Conservation (phyloP, 2,113 vertebrate genomes). For the Mugil cephalus region DNA sequence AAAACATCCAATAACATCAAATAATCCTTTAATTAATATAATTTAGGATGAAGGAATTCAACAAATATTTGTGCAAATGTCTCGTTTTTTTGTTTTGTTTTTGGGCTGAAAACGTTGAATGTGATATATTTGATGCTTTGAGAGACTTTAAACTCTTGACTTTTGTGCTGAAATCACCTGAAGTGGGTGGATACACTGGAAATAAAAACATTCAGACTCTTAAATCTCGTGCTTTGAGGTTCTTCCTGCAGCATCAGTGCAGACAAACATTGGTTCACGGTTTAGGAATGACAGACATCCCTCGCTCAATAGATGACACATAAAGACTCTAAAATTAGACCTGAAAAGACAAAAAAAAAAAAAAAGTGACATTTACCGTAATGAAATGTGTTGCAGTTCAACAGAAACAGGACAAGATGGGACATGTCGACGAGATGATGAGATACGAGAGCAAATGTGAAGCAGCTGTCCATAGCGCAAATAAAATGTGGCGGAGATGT, state of each 20-base stretch:
- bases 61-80: no score
- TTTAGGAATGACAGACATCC: not conserved
- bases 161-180: no score
- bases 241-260: not conserved
- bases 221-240: not conserved
- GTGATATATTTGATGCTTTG: no score
- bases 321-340: conserved; percentile 27
- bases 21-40: no score
- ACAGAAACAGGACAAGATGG: conserved; percentile 15
- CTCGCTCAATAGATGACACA: not conserved
- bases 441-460: not conserved
- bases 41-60: no score
- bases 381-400: not conserved
- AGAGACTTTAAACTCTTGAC: no score
- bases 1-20: no score
- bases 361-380: not conserved
- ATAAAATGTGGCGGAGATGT: conserved; percentile 20
- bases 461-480: conserved; percentile 25
- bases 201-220: not conserved
- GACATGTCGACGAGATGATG: not conserved
- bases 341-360: not conserved
- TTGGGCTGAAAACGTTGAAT: no score
- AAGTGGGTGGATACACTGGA: no score
- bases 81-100: no score
- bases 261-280: not conserved